A percentile compares a stretch with the other conserved stretches of the same genome.
These are phyloP conservation scores for Brevimyrus niger DNA, from an alignment of 2,113 vertebrate genomes.

Conservation along the genomic window DNA sequence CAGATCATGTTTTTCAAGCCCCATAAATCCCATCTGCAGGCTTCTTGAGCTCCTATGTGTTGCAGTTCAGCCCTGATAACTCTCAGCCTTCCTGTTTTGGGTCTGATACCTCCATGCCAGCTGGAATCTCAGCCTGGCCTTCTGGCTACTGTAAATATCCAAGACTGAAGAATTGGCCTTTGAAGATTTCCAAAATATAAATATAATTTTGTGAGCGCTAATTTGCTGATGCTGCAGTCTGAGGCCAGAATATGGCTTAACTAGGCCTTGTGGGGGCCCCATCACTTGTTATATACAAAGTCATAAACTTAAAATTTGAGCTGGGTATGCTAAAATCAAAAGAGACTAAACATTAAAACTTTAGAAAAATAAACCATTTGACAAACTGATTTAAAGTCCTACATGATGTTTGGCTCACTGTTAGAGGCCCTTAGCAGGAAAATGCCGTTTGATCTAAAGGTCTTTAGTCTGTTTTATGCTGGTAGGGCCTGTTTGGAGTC, in stretches of 20 bases:
- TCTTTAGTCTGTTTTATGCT: background rate
- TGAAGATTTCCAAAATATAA: slow-evolving; percentile 15
- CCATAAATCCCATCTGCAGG: background rate
- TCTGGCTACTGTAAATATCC: slow-evolving; percentile 13
- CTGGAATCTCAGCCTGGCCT: background rate
- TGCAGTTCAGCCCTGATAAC: background rate
- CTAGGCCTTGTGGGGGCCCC: background rate
- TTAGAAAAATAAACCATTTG: slow-evolving; percentile 4
- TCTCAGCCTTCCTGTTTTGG: background rate
- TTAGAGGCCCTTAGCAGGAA: background rate
- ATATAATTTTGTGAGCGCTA: background rate
- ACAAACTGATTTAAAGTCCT: background rate
- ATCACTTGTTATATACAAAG: slow-evolving; percentile 7
- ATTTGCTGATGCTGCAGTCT: background rate
- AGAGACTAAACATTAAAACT: slow-evolving; percentile 7
- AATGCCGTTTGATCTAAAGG: background rate
- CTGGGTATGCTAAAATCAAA: background rate
- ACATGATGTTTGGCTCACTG: background rate
- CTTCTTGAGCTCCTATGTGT: background rate
- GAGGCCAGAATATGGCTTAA: background rate
- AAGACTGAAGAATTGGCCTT: slow-evolving; percentile 10
- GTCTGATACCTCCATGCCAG: background rate
- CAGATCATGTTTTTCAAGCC: background rate
- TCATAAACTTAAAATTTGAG: background rate
- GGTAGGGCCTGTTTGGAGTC: background rate